Conservation (phyloP, 2,113 vertebrate genomes). For the Coptodon rendalli region DNA sequence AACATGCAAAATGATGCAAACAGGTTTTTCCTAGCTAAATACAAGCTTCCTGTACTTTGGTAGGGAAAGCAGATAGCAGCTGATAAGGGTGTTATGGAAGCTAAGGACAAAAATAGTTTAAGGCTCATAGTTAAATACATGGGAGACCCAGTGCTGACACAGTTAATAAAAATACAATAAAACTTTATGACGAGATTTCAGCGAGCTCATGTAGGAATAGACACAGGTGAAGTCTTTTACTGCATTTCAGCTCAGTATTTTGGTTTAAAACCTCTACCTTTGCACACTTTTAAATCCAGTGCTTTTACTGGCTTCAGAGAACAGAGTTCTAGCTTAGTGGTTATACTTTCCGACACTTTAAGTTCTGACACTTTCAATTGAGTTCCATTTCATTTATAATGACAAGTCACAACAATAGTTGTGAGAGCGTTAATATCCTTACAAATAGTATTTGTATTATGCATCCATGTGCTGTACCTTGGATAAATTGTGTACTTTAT, state of each 20-base stretch:
- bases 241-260: neutral
- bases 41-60: neutral
- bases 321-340: neutral
- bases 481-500: neutral
- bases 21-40: neutral
- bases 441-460: neutral
- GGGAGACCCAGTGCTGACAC: neutral
- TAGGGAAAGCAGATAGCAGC: neutral
- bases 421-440: neutral
- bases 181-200: neutral
- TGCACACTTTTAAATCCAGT: neutral
- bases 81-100: neutral
- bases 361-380: neutral
- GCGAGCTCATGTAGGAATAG: neutral
- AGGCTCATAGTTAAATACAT: neutral
- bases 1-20: slow-evolving; percentile 45
- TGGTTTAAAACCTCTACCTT: neutral
- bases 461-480: neutral
- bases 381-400: neutral
- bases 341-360: neutral
- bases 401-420: neutral
- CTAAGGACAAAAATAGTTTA: neutral
- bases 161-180: neutral
- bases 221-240: neutral
- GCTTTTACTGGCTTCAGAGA: neutral